Percentiles rank a stretch among this genome's conserved stretches.
Evolutionary conservation across 2,113 vertebrate species (phyloP).

Genomic region (Xiphorhynchus elegans): DNA sequence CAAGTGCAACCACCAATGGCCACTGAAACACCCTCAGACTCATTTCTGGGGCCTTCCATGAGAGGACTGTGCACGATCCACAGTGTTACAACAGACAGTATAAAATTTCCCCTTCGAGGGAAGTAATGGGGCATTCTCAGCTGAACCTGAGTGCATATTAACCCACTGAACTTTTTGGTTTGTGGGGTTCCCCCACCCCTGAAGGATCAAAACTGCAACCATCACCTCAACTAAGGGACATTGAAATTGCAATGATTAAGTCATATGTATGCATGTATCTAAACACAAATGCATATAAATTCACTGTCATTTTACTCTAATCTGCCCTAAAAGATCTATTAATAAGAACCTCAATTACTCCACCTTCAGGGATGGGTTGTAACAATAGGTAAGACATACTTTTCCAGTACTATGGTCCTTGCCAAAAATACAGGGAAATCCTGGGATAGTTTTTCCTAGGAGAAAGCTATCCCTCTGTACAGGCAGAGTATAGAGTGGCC

Average conservation of each 20-base stretch:
- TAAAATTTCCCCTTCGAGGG: fast-evolving
- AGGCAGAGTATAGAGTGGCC: background rate
- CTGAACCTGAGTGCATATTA: background rate
- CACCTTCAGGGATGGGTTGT: background rate
- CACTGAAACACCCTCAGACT: background rate
- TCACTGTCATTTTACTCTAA: background rate
- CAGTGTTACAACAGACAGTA: background rate
- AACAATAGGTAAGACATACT: background rate
- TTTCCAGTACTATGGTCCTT: background rate
- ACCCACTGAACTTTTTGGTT: background rate
- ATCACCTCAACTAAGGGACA: background rate
- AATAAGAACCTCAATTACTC: background rate
- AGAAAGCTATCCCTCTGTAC: background rate
- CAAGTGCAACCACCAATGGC: background rate
- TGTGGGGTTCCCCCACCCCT: fast-evolving
- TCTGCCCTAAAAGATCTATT: background rate
- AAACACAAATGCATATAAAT: background rate
- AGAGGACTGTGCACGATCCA: background rate
- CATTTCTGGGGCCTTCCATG: background rate
- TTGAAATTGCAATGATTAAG: background rate
- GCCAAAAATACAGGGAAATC: background rate
- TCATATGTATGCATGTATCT: background rate
- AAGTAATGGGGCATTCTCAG: background rate
- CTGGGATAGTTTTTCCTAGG: background rate
- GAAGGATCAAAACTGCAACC: background rate